Base-by-base conservation (phyloP, 1,140 invertebrate species). In the Trichonephila clavata region DNA sequence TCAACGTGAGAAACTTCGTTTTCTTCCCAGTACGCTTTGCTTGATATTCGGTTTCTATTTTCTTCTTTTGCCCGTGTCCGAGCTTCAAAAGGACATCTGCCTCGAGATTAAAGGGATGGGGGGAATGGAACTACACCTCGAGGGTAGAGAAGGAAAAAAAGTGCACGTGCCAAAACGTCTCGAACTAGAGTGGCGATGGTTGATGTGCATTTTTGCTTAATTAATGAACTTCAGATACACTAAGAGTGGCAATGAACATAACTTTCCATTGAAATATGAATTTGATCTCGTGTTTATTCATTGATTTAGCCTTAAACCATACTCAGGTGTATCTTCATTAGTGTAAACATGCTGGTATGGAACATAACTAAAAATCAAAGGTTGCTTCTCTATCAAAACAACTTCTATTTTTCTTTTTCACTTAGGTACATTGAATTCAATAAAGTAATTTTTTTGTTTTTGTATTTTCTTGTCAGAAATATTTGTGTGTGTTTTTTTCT, bases 1-100 rank as follows among this genome's bases (percentile, higher is more conserved):
- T 7, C 14, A 65, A 91, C 89, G 68, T 91, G 89, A 91, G 89
- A 91, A 92, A 92, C 27, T 65, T 50, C 18, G 39, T 65, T 86
- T 88, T 14, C n/a, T 32, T 10, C 27, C n/a, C 63, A 18, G 32
- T 32, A 61, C 27, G 59, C 24, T 86, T 57, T 43, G 81, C 61
- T 71, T 89, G 68, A 50, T 50, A 10, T 50, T 50, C 43, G 20
- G 57, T 24, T 71, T 71, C 27, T 63, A 87, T 32, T 87, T 63
- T 21, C 20, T 87, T 87, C 60, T 87, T 60, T 39, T 18, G 16
- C 32, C 65, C 14, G 57, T 61, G 57, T 60, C 59, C 57, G 27
- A 27, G 18, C 2, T 24, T 61, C 32, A 32, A 88, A 24, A 88
- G 86, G 86, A 68, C 86, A 68, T 68, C 59, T 68, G 60, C 86